Evolutionary conservation across 2,888 invertebrate species (phyloP), one percentile per base, ranked within the genome.

Genomic region (Sepiola atlantica): DNA sequence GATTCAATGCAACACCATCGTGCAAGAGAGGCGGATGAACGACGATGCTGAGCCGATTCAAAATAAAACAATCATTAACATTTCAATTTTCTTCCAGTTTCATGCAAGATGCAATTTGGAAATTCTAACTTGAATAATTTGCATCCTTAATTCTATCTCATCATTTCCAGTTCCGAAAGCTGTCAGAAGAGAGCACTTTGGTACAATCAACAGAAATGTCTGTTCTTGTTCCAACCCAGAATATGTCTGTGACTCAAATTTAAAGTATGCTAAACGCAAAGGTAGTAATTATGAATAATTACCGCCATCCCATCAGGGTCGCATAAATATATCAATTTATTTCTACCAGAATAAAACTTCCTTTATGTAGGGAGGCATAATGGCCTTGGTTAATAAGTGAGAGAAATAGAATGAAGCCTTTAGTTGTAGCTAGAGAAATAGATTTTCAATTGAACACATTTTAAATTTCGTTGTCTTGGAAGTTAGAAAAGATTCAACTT

Each of bases 281-380:
- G 77, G 77, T n/a, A 77, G 10, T 77, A 77, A 77, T 77, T 77
- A 77, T 77, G 77, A 77, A 77, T 77, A 77, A 77, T 77, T 77
- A 77, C 77, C 8, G 8, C 77, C 28, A 28, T 77, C 28, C 28
- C 77, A 77, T 77, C 28, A 77, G 77, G 77, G 24, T n/a, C 12
- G 12, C 24, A 77, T 77, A 28, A 28, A 77, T 12, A 77, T n/a
- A 77, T n/a, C 77, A 28, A 77, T 77, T 77, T 77, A 77, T 77
- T 77, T 77, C 21, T 14, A 16, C n/a, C 77, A 77, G 0, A 32
- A 1, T 77, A 77, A 32, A 77, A 18, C 1, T 77, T 32, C 32
- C 32, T 14, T 77, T 77, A 77, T 16, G 32, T 77, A 77, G 18
- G 16, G 77, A 77, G 45, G 2, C 77, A 77, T 77, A 77, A 77